Evolutionary conservation across 1,140 invertebrate genomes (phyloP), one percentile per base, ranked within the genome.

Genomic region (Drosophila subpulchrella): DNA sequence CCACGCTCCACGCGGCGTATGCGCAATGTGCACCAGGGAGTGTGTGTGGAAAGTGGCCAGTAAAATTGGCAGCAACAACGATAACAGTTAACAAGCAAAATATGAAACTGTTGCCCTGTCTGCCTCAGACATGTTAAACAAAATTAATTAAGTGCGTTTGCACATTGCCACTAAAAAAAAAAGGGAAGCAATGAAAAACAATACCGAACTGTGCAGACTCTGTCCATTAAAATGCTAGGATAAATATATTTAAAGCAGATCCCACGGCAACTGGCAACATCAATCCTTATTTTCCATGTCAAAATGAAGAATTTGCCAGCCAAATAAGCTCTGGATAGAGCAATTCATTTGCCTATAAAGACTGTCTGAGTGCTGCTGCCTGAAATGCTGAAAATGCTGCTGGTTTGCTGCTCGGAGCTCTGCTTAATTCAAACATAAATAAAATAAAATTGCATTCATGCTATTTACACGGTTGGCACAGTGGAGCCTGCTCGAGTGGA

Each of bases 91-190:
- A 84, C 83, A 86, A 75, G 77, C 50, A 68, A 81, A 86, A 86
- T 84, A 81, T 84, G 77, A 86, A 86, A 86, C 66, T 81, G 73
- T 81, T 75, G 73, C 66, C 56, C 42, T 50, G 62, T 74, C 73
- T 60, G 67, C 13, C 60, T 66, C 66, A 32, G 77, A 41, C 67
- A 70, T 70, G 78, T 81, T 81, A 77, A 81, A 86, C 72, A 81
- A 84, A 84, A 86, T 84, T 86, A 81, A 84, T 84, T 84, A 84
- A 86, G 74, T 70, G 62, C 78, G 67, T 78, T 81, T 81, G 67
- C 61, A 41, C 57, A 66, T 46, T 56, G 34, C 56, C 62, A 58
- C 42, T n/a, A 46, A 4, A 7, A 63, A 46, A 27, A 27, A 42
- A 13, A 13, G 0, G 38, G 8, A 34, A 32, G 20, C 42, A 34